Evolutionary conservation across 2,888 invertebrate species (phyloP).

Genomic region (Zaprionus obscuricornis): DNA sequence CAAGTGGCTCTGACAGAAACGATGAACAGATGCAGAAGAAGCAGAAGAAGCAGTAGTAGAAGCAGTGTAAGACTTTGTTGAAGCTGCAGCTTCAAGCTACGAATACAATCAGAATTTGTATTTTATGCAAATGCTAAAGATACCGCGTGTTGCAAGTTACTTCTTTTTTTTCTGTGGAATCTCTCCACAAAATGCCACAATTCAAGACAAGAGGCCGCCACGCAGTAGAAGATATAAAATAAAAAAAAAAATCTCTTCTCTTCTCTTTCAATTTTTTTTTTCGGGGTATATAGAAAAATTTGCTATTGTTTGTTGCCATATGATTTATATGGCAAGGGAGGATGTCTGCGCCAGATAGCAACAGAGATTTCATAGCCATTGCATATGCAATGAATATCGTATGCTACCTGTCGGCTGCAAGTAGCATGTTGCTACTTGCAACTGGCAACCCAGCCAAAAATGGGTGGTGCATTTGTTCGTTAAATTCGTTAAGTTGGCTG

Average conservation of each 20-base stretch:
- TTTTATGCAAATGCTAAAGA: constrained; percentile 74
- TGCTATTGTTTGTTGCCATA: constrained; percentile 24
- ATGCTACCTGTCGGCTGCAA: constrained; percentile 8
- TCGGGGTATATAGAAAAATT: neutral
- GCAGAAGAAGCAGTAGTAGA: constrained; percentile 12
- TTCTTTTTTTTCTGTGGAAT: constrained; percentile 50
- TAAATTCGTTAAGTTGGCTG: constrained; percentile 41
- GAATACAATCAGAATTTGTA: constrained; percentile 63
- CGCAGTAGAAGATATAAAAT: neutral
- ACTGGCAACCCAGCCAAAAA: neutral
- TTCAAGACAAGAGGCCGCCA: constrained; percentile 40
- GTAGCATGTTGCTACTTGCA: constrained; percentile 7
- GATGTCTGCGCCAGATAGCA: no score
- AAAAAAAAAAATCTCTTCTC: constrained; percentile 19
- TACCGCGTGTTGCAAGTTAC: constrained; percentile 22
- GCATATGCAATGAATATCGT: constrained; percentile 1
- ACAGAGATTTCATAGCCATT: constrained; percentile 33
- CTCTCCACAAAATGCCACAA: constrained; percentile 49
- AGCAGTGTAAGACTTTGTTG: constrained; percentile 10
- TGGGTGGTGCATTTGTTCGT: neutral
- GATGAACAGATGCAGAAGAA: no score
- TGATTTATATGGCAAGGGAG: constrained; percentile 59
- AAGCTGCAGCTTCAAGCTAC: constrained; percentile 1
- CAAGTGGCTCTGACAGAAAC: no score
- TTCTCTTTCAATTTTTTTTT: neutral